Percentiles rank a stretch among this genome's conserved stretches.
Conservation (phyloP, 2,113 vertebrate species). For the Heterochromis multidens region DNA sequence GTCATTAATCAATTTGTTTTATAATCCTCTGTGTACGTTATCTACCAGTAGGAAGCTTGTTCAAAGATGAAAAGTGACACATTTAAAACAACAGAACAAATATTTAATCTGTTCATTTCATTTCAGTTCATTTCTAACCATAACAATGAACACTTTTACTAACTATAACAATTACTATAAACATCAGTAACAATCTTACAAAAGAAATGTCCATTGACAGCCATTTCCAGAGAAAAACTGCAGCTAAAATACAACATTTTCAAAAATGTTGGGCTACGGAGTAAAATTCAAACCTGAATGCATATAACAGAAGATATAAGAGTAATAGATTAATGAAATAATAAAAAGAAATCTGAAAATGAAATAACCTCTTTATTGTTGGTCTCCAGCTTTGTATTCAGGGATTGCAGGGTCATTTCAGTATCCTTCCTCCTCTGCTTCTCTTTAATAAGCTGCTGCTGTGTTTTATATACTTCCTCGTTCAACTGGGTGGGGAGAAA, state of each 20-base stretch:
- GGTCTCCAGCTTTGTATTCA: neutral
- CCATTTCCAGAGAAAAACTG: fast-evolving
- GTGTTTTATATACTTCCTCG: fast-evolving
- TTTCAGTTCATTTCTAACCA: neutral
- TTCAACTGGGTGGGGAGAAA: neutral
- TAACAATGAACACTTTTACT: too few species aligned
- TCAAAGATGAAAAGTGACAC: neutral
- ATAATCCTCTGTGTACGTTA: too few species aligned
- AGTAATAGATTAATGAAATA: neutral
- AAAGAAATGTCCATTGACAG: fast-evolving
- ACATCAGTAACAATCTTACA: neutral
- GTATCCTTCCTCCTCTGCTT: fast-evolving
- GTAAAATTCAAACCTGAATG: neutral
- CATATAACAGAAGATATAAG: neutral
- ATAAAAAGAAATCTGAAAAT: fast-evolving
- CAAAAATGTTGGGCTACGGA: fast-evolving
- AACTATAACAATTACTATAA: neutral
- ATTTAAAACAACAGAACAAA: neutral
- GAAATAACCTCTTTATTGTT: neutral
- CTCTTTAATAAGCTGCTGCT: fast-evolving
- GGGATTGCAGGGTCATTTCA: fast-evolving
- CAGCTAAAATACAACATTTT: fast-evolving
- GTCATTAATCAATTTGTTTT: too few species aligned
- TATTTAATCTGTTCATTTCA: neutral
- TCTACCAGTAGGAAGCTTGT: too few species aligned